Conservation (phyloP, 2,113 vertebrate genomes). For the Bungarus multicinctus region DNA sequence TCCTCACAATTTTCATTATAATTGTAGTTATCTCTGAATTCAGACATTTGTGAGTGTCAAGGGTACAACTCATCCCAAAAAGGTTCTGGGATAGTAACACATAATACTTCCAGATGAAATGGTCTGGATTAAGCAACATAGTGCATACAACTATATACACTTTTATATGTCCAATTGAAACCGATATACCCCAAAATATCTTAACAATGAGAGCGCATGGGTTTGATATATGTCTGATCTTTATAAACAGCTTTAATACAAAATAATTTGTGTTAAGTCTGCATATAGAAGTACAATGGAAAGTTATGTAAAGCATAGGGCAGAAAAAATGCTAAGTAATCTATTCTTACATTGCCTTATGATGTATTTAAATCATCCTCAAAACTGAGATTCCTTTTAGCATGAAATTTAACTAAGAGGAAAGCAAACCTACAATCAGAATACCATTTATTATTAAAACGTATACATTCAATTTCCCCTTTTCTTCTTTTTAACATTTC, state of each 20-base stretch:
- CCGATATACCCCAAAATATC: background rate
- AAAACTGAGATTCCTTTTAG: constrained; percentile 2
- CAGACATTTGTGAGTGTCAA: background rate
- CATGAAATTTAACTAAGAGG: constrained; percentile 29
- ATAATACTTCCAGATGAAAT: background rate
- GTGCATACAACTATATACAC: background rate
- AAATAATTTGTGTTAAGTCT: background rate
- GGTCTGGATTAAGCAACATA: background rate
- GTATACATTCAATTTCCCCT: constrained; percentile 58
- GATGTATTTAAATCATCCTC: background rate
- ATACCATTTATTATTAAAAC: constrained; percentile 54
- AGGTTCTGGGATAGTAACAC: background rate
- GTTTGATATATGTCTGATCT: background rate
- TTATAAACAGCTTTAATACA: background rate
- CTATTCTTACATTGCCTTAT: background rate
- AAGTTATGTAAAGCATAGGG: background rate
- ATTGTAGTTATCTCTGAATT: constrained; percentile 66
- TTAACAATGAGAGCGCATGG: background rate
- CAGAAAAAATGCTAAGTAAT: background rate
- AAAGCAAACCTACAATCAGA: constrained; percentile 47
- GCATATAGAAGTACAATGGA: background rate
- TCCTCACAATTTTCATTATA: constrained; percentile 61
- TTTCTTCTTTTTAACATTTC: constrained; percentile 65
- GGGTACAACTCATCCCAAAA: background rate
- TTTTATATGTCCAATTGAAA: background rate